Evolutionary conservation across 2,888 invertebrate genomes (phyloP), one percentile per base, ranked within the genome.

Genomic region (Pheosia tremula): DNA sequence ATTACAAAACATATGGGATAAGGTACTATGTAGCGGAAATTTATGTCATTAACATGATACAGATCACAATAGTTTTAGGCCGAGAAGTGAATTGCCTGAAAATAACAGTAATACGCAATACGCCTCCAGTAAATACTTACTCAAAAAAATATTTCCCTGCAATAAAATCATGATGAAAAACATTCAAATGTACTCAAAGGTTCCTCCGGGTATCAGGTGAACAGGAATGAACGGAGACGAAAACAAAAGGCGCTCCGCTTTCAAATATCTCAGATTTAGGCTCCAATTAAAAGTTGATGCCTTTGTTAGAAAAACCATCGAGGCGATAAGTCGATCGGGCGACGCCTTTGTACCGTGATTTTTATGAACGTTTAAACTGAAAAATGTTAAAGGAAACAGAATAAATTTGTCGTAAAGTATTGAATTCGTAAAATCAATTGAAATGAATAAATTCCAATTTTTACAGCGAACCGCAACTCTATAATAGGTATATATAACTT

Each of bases 211-310:
- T 74, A 71, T 77, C 81, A 81, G 83, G 81, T 82, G 81, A 69
- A 68, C 74, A 69, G 69, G 69, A 77, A 81, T 81, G 81, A 83
- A 81, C 71, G 77, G 80, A 64, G 69, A 62, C 56, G 72, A 66
- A 78, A 81, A 82, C 82, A 83, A 82, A 79, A 68, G 75, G 64
- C 56, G 55, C 61, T 62, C 70, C 70, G 67, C 75, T 70, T 69
- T 72, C 72, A 62, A 78, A 80, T 75, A 73, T 77, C 83, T 81
- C 81, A 77, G 80, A 77, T 82, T 82, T 77, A 71, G 74, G 66
- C 72, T 66, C 78, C 81, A 81, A 83, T 83, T 83, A 81, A 83
- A 83, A 83, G 81, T 81, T 83, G 71, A 69, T 59, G 66, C 74
- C 77, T 75, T 79, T 82, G 81, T 79, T 69, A 66, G 74, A 71